These are phyloP conservation scores for Pristionchus maxplancki DNA, from an alignment of 2,888 invertebrate genomes.

Conservation along the genomic window DNA sequence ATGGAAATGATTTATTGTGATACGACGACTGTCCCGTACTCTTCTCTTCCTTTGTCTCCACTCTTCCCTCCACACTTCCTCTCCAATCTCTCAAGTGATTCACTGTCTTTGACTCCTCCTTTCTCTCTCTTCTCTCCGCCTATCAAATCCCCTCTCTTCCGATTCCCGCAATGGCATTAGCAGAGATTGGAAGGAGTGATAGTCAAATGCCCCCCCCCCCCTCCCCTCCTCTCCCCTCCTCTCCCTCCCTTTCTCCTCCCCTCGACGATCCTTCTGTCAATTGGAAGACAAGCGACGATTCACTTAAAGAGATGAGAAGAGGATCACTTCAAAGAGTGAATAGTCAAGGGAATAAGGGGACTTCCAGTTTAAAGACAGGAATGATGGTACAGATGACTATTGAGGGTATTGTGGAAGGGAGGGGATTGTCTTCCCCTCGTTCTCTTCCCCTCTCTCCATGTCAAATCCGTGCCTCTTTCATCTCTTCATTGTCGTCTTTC, in stretches of 20 bases:
- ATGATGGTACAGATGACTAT: background rate
- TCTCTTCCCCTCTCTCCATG: background rate
- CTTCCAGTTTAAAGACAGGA: background rate
- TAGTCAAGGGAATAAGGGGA: background rate
- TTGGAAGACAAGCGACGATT: slow-evolving; percentile 34
- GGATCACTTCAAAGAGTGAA: background rate
- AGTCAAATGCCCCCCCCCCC: slow-evolving; percentile 20
- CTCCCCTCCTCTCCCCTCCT: background rate
- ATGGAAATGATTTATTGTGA: too few relatives aligned
- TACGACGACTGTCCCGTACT: too few relatives aligned
- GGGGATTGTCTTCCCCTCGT: background rate
- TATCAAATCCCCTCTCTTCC: slow-evolving; percentile 13
- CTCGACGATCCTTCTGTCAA: slow-evolving; percentile 20
- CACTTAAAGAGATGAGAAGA: slow-evolving; percentile 7
- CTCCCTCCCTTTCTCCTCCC: background rate
- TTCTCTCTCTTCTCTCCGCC: slow-evolving; percentile 27
- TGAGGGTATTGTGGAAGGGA: background rate
- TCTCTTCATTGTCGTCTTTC: slow-evolving; percentile 39
- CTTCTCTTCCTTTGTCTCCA: background rate
- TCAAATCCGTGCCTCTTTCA: slow-evolving; percentile 33
- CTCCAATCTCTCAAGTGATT: background rate
- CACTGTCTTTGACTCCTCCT: too few relatives aligned
- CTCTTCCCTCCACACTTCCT: background rate
- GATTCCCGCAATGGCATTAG: slow-evolving; percentile 35
- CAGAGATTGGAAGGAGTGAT: slow-evolving; percentile 34